Conservation (phyloP, 2,888 invertebrate species). For the Augiades crinisus region DNA sequence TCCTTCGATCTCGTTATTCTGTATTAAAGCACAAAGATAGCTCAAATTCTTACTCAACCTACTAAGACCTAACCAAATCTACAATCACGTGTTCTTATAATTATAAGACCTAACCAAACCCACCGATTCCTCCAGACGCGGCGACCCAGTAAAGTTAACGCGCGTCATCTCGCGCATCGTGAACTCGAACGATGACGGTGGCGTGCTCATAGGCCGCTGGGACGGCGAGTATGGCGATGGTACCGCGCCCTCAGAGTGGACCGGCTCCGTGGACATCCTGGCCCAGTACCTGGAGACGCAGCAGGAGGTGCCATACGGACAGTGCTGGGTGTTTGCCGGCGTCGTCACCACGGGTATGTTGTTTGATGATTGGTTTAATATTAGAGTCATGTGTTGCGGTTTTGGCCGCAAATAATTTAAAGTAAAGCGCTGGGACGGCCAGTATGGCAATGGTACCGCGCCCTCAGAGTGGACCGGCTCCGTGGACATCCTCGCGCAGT, state of each 20-base stretch:
- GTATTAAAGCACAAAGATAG: too few species aligned
- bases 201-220: slow-evolving; percentile 88
- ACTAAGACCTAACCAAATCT: too few species aligned
- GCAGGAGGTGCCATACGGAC: slow-evolving; percentile 88
- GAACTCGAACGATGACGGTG: slow-evolving; percentile 87
- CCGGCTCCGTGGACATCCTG: slow-evolving; percentile 89
- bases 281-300: slow-evolving; percentile 85
- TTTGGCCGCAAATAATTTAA: too few species aligned
- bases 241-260: slow-evolving; percentile 89
- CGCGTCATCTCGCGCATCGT: slow-evolving; percentile 88
- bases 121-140: slow-evolving; percentile 81
- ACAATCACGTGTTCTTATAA: too few species aligned
- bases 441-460: slow-evolving; percentile 87
- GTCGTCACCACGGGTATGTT: slow-evolving; percentile 89
- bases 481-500: slow-evolving; percentile 88
- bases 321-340: too few species aligned
- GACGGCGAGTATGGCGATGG: slow-evolving; percentile 88
- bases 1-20: too few species aligned
- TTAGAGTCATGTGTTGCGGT: too few species aligned
- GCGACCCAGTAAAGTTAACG: slow-evolving; percentile 86
- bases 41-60: too few species aligned
- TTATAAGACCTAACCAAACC: too few species aligned
- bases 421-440: slow-evolving; percentile 88
- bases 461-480: slow-evolving; percentile 92
- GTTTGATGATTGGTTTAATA: too few species aligned